A percentile compares a stretch with the other conserved stretches of the same genome.
phyloP scores from a whole-genome alignment of 2,888 invertebrate genomes.

The Ypsolopha sequella region DNA sequence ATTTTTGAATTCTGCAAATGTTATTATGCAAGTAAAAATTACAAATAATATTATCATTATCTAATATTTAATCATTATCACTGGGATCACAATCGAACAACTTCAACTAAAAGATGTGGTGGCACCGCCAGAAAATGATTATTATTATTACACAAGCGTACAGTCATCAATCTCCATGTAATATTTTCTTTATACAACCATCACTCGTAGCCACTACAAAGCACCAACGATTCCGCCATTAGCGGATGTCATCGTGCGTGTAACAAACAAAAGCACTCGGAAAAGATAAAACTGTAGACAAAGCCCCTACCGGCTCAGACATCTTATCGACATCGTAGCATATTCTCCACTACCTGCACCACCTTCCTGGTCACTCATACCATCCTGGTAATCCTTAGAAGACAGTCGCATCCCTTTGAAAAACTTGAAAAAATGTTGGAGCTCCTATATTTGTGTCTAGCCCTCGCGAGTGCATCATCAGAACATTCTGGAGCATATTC shows the following conservation, averaged over 20 bases:
- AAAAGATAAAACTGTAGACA: constrained; percentile 59
- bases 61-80: too few relatives aligned
- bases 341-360: constrained; percentile 39
- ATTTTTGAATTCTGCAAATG: too few relatives aligned
- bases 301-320: constrained; percentile 31
- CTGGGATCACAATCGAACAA: too few relatives aligned
- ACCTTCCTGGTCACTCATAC: constrained; percentile 19
- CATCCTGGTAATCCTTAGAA: not conserved
- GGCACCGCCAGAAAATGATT: too few relatives aligned
- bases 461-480: constrained; percentile 19
- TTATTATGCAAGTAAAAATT: too few relatives aligned
- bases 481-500: constrained; percentile 65
- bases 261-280: constrained; percentile 57
- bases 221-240: constrained; percentile 43
- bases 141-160: too few relatives aligned
- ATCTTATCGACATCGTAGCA: constrained; percentile 11
- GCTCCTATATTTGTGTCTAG: constrained; percentile 19
- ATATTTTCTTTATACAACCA: not conserved
- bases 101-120: too few relatives aligned
- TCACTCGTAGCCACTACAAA: constrained; percentile 26
- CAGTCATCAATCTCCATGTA: too few relatives aligned
- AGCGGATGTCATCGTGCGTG: constrained; percentile 51
- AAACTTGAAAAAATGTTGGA: constrained; percentile 7
- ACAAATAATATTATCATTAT: too few relatives aligned
- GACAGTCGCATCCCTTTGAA: not conserved